Evolutionary conservation across 2,797 vertebrate genomes (phyloP).

Genomic region (Pteronotus mesoamericanus): DNA sequence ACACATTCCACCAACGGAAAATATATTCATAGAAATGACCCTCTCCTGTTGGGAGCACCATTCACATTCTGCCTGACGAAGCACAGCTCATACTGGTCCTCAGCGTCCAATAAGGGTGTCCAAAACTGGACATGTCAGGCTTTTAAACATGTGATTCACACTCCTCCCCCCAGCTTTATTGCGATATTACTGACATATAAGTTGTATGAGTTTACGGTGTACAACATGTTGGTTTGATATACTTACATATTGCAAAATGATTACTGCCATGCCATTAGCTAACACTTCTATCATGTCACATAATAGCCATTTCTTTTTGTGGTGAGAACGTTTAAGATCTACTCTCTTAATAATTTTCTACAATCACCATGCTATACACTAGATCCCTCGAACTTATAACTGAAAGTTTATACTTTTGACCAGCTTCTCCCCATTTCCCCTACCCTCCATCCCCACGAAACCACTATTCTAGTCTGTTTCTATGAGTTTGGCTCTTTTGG

Average conservation of each 20-base stretch:
- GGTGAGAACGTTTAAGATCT: not conserved
- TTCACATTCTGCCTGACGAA: not conserved
- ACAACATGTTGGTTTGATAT: not conserved
- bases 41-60: not conserved
- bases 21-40: rapidly evolving
- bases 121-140: not conserved
- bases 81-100: rapidly evolving
- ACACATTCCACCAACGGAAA: not conserved
- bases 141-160: not conserved
- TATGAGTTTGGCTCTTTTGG: not conserved
- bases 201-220: not conserved
- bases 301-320: not conserved
- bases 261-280: not conserved
- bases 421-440: not conserved
- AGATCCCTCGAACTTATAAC: not conserved
- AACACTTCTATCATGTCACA: not conserved
- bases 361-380: not conserved
- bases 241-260: not conserved
- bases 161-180: not conserved
- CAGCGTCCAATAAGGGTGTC: not conserved
- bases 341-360: not conserved
- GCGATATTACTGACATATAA: not conserved
- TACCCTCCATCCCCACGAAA: not conserved
- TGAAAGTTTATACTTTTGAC: not conserved
- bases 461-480: not conserved